phyloP scores from a whole-genome alignment of 2,888 invertebrate genomes.

The Empis stercorea region DNA sequence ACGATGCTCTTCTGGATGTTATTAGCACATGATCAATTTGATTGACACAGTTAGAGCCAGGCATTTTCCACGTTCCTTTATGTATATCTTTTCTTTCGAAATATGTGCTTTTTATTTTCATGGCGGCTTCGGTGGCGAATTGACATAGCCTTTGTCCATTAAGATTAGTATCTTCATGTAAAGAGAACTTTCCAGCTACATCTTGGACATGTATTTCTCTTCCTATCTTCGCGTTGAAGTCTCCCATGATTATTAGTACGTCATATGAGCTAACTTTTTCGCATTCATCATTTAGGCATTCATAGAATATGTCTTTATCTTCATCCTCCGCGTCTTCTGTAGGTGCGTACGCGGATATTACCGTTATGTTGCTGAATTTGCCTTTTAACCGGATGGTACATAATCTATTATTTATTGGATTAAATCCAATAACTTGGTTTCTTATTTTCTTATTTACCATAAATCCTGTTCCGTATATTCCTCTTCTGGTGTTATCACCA shows the following conservation, averaged over 20 bases:
- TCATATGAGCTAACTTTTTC: no score
- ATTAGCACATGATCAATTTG: neutral
- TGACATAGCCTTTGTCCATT: neutral
- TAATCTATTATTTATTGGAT: neutral
- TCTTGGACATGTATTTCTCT: neutral
- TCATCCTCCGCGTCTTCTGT: neutral
- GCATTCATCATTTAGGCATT: no score
- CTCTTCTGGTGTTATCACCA: neutral
- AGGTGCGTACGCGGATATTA: neutral
- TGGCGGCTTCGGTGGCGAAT: neutral
- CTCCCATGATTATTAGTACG: neutral
- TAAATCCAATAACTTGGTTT: neutral
- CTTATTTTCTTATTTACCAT: neutral
- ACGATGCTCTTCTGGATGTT: neutral
- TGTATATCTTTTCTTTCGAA: neutral
- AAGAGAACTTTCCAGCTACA: neutral
- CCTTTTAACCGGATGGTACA: neutral
- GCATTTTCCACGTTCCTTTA: neutral
- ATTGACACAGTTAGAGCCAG: neutral
- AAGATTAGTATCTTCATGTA: neutral
- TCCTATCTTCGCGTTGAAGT: neutral
- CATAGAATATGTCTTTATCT: neutral
- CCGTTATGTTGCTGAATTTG: neutral
- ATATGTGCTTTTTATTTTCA: neutral
- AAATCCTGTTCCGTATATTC: neutral